Evolutionary conservation across 2,797 vertebrate genomes (phyloP).

Genomic region (Cyprinella venusta): DNA sequence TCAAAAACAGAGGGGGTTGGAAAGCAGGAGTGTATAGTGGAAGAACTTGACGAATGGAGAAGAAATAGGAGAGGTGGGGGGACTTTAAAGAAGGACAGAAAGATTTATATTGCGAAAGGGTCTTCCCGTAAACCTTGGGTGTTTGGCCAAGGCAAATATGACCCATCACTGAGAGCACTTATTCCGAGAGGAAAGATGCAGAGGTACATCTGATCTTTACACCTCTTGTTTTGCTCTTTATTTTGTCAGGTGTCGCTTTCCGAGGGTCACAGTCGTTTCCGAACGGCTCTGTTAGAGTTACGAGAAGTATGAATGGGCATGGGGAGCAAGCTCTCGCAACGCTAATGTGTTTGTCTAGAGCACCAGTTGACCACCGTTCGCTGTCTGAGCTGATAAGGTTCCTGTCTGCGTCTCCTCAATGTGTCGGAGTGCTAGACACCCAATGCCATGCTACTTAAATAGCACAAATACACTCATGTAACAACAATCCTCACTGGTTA

Average conservation of each 20-base stretch:
- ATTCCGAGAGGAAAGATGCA: constrained; percentile 66
- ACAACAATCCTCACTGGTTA: background rate
- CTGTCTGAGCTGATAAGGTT: constrained; percentile 46
- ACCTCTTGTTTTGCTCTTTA: constrained; percentile 60
- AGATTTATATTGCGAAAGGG: constrained; percentile 55
- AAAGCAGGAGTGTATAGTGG: constrained; percentile 71
- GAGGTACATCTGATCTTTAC: constrained; percentile 54
- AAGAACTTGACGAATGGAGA: constrained; percentile 75
- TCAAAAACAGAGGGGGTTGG: constrained; percentile 67
- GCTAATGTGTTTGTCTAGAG: constrained; percentile 40
- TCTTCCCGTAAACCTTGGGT: constrained; percentile 51
- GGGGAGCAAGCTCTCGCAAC: constrained; percentile 28
- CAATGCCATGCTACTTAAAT: constrained; percentile 1
- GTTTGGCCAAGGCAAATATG: constrained; percentile 64
- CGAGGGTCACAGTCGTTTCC: constrained; percentile 68
- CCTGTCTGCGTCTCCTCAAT: constrained; percentile 35
- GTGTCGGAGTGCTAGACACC: background rate
- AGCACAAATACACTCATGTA: constrained; percentile 16
- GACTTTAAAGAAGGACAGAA: constrained; percentile 66
- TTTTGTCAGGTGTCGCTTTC: constrained; percentile 50
- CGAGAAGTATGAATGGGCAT: constrained; percentile 56
- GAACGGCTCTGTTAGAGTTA: constrained; percentile 68
- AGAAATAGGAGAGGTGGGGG: constrained; percentile 68
- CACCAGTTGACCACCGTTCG: constrained; percentile 21
- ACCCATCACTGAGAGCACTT: constrained; percentile 57